These are phyloP conservation scores for Ichneumoninae sp. DNA, from an alignment of 2,888 invertebrate genomes.

Conservation along the genomic window DNA sequence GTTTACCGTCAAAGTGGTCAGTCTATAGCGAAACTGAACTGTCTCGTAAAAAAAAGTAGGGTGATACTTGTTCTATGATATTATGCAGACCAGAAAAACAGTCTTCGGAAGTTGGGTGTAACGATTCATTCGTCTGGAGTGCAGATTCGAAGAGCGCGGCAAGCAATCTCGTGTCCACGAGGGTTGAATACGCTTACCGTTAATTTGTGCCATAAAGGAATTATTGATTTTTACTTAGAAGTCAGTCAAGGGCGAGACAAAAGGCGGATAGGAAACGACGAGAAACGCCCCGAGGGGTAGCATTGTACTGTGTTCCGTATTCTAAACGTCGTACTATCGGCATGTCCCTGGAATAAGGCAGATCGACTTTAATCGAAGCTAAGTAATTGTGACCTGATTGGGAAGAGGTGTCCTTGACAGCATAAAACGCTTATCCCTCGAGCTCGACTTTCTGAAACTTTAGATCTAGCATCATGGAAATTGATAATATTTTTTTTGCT, in stretches of 20 bases:
- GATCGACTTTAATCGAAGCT: slow-evolving; percentile 6
- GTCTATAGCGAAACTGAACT: background rate
- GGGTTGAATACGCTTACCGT: slow-evolving; percentile 83
- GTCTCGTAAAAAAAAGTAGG: slow-evolving; percentile 54
- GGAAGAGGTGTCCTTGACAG: background rate
- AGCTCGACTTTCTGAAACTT: background rate
- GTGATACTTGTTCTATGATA: slow-evolving; percentile 71
- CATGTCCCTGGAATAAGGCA: background rate
- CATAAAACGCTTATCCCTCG: background rate
- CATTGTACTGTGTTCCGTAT: background rate
- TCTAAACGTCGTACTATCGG: background rate
- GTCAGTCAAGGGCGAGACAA: slow-evolving; percentile 77
- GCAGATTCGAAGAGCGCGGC: slow-evolving; percentile 18
- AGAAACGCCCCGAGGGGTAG: slow-evolving; percentile 41
- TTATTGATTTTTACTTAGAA: slow-evolving; percentile 83
- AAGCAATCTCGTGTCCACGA: slow-evolving; percentile 71
- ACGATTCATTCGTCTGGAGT: slow-evolving; percentile 9
- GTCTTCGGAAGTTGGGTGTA: slow-evolving; percentile 66
- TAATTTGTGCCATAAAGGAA: slow-evolving; percentile 83
- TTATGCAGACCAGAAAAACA: slow-evolving; percentile 75
- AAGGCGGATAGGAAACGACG: slow-evolving; percentile 59
- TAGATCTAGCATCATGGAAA: background rate
- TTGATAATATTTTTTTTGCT: background rate
- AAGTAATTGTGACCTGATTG: background rate
- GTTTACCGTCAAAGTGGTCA: background rate